Conservation (phyloP, 2,113 vertebrate genomes). For the Perca schrenkii region DNA sequence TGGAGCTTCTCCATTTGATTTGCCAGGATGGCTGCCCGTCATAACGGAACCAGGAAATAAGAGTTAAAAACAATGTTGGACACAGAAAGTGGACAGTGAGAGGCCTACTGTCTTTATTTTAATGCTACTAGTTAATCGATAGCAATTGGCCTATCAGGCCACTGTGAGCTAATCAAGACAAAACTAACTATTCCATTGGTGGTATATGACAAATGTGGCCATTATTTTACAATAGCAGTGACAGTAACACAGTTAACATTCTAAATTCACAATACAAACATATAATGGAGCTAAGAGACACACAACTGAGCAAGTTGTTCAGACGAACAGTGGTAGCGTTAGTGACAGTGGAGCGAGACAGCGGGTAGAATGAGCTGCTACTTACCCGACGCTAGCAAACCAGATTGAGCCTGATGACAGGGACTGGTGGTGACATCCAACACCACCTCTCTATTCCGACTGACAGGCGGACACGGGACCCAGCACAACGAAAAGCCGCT, state of each 20-base stretch:
- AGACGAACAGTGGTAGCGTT: not conserved
- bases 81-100: constrained; percentile 36
- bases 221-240: not conserved
- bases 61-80: constrained; percentile 53
- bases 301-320: constrained; percentile 15
- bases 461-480: constrained; percentile 58
- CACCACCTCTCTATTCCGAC: constrained; percentile 58
- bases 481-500: not conserved
- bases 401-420: constrained; percentile 56
- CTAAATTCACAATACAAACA: not conserved
- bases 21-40: constrained; percentile 80
- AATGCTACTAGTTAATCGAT: too few relatives aligned
- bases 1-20: constrained; percentile 88
- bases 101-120: not conserved
- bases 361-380: constrained; percentile 17
- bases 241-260: constrained; percentile 2
- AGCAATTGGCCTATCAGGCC: not conserved
- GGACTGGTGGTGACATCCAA: constrained; percentile 78
- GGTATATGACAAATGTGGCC: not conserved
- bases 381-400: constrained; percentile 82
- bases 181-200: not conserved
- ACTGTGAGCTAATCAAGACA: not conserved
- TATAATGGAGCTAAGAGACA: constrained; percentile 2
- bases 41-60: constrained; percentile 60
- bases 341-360: not conserved